Evolutionary conservation across 2,797 vertebrate species (phyloP), one percentile per base, ranked within the genome.

Genomic region (Poeciliopsis gracilis): DNA sequence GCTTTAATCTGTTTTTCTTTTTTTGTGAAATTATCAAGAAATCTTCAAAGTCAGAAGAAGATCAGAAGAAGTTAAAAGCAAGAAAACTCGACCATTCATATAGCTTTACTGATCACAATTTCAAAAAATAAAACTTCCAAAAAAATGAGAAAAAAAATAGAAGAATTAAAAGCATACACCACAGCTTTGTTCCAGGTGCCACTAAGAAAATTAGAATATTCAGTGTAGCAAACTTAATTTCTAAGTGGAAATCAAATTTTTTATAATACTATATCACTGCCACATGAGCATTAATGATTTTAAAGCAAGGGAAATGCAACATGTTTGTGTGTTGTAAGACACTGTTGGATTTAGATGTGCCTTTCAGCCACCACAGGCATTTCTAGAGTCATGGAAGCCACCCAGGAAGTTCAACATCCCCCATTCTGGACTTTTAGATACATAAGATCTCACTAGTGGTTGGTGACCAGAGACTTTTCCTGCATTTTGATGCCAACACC

Each of bases 401-500:
- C 61, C 15, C 30, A 66, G 61, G 33, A 66, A 66, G 15, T 7
- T 16, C 49, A 3, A 33, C 10, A 55, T 45, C 6, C 16, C 7
- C 61, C 33, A 36, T 55, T 70, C 43, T 30, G 11, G 5, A 20
- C 16, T 51, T 15, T 49, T n/a, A 67, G 51, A 53, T 38, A 71
- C 46, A 55, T 20, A 46, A 61, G 46, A 66, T 28, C 74, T 76
- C 16, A 33, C 18, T 47, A 23, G 33, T 25, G 15, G 25, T 4
- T 20, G 59, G 25, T 15, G 15, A 41, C 20, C 7, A 33, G 5
- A 41, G 72, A 43, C 81, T 82, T 77, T 82, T 80, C 77, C 69
- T 76, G 51, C 72, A 79, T 85, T 83, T 79, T 61, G 47, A 73
- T 41, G 23, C 53, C 77, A 77, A 66, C 85, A 84, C 61, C 72